These are phyloP conservation scores for Bombus turneri DNA, from an alignment of 1,140 invertebrate genomes.

Conservation along the genomic window DNA sequence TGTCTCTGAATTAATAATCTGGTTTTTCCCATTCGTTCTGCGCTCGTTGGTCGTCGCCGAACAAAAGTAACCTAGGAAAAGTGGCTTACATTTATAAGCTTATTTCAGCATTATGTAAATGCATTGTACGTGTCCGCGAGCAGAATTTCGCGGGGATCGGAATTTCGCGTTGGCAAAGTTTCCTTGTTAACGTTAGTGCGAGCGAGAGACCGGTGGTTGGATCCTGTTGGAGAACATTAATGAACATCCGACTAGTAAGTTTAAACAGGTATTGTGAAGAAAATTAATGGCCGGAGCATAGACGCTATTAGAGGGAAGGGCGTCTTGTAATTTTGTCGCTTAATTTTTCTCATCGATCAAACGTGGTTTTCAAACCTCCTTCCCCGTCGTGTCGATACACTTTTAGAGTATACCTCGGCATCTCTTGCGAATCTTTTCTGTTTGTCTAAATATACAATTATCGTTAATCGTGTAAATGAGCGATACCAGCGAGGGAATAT, in stretches of 20 bases:
- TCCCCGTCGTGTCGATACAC: background rate
- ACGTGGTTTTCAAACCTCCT: too few relatives aligned
- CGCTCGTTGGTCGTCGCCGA: background rate
- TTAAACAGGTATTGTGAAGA: slow-evolving; percentile 44
- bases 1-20: background rate
- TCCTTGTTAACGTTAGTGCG: slow-evolving; percentile 16
- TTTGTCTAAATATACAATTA: background rate
- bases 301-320: slow-evolving; percentile 3
- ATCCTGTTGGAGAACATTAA: slow-evolving; percentile 29
- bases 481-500: too few relatives aligned
- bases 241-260: slow-evolving; percentile 45
- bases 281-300: slow-evolving; percentile 43
- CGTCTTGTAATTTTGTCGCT: slow-evolving; percentile 17
- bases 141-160: slow-evolving; percentile 16
- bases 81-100: slow-evolving; percentile 38
- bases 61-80: slow-evolving; percentile 13
- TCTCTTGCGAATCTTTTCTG: background rate
- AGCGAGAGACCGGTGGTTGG: background rate
- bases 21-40: background rate
- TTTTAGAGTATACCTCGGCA: background rate
- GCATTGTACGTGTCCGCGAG: background rate
- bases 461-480: too few relatives aligned
- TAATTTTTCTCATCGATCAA: slow-evolving; percentile 44
- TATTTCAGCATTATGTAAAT: slow-evolving; percentile 25
- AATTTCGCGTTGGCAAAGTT: slow-evolving; percentile 40